Percentiles rank a stretch among this genome's conserved stretches.
Evolutionary conservation across 2,113 vertebrate species (phyloP).

Genomic region (Trogon melanurus): DNA sequence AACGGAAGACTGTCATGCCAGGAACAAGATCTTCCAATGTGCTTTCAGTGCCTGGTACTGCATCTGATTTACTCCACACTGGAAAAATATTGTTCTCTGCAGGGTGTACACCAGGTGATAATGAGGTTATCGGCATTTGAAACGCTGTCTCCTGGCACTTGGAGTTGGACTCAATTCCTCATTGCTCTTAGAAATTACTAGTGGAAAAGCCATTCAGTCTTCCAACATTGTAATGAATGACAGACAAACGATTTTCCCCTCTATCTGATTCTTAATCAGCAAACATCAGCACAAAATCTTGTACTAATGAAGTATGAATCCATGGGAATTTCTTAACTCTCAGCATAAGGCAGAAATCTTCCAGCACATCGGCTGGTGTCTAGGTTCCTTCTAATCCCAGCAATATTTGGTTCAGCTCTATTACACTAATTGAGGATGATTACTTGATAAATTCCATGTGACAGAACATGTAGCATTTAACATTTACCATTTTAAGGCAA

Average conservation of each 20-base stretch:
- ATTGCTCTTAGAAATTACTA: not conserved
- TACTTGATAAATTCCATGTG: not conserved
- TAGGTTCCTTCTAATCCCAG: not conserved
- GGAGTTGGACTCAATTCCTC: not conserved
- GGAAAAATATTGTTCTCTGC: not conserved
- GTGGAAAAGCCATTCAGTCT: not conserved
- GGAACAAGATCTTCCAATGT: not conserved
- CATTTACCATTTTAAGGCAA: not conserved
- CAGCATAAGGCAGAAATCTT: not conserved
- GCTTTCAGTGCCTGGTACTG: not conserved
- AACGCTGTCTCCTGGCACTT: not conserved
- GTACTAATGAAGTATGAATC: not conserved
- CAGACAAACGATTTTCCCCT: not conserved
- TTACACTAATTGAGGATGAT: not conserved
- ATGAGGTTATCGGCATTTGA: not conserved
- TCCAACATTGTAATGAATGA: not conserved
- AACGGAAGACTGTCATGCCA: not conserved
- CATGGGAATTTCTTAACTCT: not conserved
- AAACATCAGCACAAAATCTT: not conserved
- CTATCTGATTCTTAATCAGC: not conserved
- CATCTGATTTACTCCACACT: rapidly evolving
- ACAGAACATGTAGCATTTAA: not conserved
- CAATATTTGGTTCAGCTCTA: not conserved
- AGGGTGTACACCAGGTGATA: not conserved
- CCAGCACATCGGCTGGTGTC: not conserved